Conservation (phyloP, 2,888 invertebrate species). For the Temnothorax rugatulus region DNA sequence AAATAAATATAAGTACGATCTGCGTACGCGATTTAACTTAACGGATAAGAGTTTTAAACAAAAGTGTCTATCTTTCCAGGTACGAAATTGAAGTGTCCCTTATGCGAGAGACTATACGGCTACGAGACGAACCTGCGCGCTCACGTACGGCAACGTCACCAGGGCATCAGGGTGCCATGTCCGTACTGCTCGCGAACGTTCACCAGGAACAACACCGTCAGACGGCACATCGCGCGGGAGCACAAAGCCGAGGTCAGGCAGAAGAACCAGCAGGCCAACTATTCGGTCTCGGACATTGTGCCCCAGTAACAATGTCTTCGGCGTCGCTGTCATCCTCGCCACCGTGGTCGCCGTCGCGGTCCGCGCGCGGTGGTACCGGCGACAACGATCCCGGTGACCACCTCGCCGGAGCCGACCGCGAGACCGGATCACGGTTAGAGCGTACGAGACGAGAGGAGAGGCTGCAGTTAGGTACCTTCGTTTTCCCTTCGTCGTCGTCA, state of each 20-base stretch:
- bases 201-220: constrained; percentile 96
- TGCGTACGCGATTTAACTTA: background rate
- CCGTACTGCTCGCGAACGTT: constrained; percentile 96
- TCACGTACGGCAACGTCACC: constrained; percentile 96
- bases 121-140: constrained; percentile 97
- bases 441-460: constrained; percentile 39
- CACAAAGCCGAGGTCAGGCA: constrained; percentile 92
- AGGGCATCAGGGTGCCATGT: constrained; percentile 96
- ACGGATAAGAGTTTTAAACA: background rate
- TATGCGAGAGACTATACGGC: constrained; percentile 96
- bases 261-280: constrained; percentile 87
- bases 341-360: constrained; percentile 41
- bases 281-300: constrained; percentile 82
- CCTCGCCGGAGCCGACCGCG: constrained; percentile 38
- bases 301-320: constrained; percentile 79
- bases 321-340: constrained; percentile 47
- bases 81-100: constrained; percentile 96
- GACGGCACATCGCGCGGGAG: constrained; percentile 96
- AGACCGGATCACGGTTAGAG: constrained; percentile 50
- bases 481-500: constrained; percentile 60
- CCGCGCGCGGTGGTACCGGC: constrained; percentile 18
- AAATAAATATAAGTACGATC: background rate
- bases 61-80: constrained; percentile 87
- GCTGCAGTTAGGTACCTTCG: constrained; percentile 52
- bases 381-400: constrained; percentile 5